Conservation (phyloP, 2,888 invertebrate species). For the Oligia strigilis region DNA sequence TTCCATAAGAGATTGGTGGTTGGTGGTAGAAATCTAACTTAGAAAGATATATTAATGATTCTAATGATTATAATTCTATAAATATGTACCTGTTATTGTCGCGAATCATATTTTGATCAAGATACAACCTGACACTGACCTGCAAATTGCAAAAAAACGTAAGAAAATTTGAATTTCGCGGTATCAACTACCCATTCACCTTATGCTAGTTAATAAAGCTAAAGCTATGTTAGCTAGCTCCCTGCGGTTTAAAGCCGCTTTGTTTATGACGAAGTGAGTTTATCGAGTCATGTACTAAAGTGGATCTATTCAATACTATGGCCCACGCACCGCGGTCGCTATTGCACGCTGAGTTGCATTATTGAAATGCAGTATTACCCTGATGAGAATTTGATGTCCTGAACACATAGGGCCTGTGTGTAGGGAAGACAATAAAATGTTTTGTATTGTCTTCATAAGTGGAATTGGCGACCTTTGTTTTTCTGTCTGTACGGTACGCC, state of each 20-base stretch:
- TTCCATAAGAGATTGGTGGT: too few species aligned
- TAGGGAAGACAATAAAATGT: slow-evolving; percentile 18
- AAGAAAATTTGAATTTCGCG: too few species aligned
- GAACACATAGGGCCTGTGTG: neutral
- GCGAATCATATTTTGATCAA: too few species aligned
- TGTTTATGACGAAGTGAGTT: neutral
- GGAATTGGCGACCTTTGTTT: slow-evolving; percentile 24
- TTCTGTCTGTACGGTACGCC: slow-evolving; percentile 33
- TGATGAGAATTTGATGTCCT: slow-evolving; percentile 43
- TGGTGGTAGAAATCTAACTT: too few species aligned
- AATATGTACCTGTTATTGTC: too few species aligned
- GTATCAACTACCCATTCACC: too few species aligned
- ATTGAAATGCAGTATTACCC: neutral
- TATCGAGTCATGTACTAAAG: neutral
- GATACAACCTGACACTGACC: too few species aligned
- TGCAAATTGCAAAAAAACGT: too few species aligned
- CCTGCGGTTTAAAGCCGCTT: neutral
- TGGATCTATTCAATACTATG: neutral
- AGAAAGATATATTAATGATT: too few species aligned
- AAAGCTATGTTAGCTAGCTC: neutral
- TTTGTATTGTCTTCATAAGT: slow-evolving; percentile 28
- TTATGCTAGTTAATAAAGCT: neutral
- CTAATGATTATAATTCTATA: too few species aligned
- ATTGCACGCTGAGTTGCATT: neutral
- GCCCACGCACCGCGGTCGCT: neutral